phyloP scores from a whole-genome alignment of 1,140 invertebrate genomes.

The Caenorhabditis inopinata region DNA sequence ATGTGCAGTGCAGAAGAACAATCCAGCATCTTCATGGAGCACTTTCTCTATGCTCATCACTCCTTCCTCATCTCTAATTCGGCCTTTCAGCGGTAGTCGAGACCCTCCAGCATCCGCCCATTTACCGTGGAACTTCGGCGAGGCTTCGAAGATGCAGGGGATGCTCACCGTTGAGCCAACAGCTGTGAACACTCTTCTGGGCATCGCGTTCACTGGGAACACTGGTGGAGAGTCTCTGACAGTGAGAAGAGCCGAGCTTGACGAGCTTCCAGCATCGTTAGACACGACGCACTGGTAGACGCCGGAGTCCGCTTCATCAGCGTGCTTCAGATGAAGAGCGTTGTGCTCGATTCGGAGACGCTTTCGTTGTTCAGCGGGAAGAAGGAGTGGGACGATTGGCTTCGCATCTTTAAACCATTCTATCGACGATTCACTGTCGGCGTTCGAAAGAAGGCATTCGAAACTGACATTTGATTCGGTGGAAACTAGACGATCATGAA shows the following conservation, averaged over 20 bases:
- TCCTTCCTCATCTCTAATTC: constrained; percentile 34
- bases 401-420: constrained; percentile 46
- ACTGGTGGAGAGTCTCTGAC: constrained; percentile 36
- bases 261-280: constrained; percentile 36
- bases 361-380: constrained; percentile 40
- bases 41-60: constrained; percentile 41
- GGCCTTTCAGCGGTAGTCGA: constrained; percentile 7
- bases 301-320: constrained; percentile 24
- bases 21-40: constrained; percentile 36
- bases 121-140: constrained; percentile 27
- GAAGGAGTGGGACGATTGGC: constrained; percentile 41
- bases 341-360: constrained; percentile 36
- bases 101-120: constrained; percentile 37
- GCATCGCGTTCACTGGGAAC: constrained; percentile 35
- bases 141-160: constrained; percentile 43
- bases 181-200: constrained; percentile 34
- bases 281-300: constrained; percentile 42
- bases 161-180: constrained; percentile 41
- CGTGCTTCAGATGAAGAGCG: not conserved
- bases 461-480: constrained; percentile 37
- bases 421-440: constrained; percentile 23
- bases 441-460: constrained; percentile 26
- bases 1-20: constrained; percentile 40
- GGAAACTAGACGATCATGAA: constrained; percentile 31
- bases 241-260: constrained; percentile 34